Evolutionary conservation across 2,113 vertebrate species (phyloP).

Genomic region (Suncus etruscus): DNA sequence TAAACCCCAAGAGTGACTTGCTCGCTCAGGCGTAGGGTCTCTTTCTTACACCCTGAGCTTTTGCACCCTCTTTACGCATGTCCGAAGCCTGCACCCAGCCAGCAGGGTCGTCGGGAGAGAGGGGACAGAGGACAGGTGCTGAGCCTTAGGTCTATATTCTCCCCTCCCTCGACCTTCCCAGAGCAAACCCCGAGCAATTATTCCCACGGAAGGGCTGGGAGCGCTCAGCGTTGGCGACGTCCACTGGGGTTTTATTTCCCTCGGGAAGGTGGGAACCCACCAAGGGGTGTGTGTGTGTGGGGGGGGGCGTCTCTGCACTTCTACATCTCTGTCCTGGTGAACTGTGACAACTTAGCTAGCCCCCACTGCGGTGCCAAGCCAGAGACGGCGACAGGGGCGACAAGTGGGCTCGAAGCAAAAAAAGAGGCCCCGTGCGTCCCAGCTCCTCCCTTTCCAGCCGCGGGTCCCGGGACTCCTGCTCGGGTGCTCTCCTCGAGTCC

Average conservation of each 20-base stretch:
- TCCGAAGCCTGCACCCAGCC: not conserved
- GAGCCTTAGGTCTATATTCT: too few species aligned
- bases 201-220: not conserved
- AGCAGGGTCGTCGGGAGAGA: not conserved
- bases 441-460: not conserved
- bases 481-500: not conserved
- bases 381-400: not conserved
- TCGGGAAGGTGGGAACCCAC: not conserved
- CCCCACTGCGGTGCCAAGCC: not conserved
- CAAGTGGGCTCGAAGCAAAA: constrained; percentile 22
- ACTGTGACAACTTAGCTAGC: constrained; percentile 62
- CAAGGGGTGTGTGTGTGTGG: not conserved
- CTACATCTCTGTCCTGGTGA: not conserved
- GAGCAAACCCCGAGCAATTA: not conserved
- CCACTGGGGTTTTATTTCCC: not conserved
- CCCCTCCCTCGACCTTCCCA: not conserved
- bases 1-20: not conserved
- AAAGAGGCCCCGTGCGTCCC: not conserved
- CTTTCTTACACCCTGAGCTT: not conserved
- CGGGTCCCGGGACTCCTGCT: constrained; percentile 61
- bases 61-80: not conserved
- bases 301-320: not conserved
- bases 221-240: not conserved
- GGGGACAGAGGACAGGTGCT: constrained; percentile 11
- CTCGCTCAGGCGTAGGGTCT: not conserved